phyloP scores from a whole-genome alignment of 2,888 invertebrate species.

The Dolichopus griseipennis region DNA sequence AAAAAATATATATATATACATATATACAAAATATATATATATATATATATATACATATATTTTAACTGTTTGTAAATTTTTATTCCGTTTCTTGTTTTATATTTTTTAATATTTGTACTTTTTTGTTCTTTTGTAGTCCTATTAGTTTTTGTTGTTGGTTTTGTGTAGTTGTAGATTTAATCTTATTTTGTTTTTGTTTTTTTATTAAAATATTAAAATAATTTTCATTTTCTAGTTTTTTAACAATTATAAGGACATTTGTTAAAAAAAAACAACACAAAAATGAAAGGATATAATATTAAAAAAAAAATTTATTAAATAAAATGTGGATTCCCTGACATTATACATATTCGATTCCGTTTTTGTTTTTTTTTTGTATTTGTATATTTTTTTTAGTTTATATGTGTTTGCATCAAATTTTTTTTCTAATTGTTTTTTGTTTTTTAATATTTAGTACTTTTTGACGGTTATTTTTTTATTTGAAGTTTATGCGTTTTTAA shows the following conservation, averaged over 20 bases:
- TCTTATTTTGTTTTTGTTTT: not conserved
- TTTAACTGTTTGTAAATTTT: no score
- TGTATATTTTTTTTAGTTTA: no score
- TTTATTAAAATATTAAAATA: not conserved
- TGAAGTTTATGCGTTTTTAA: no score
- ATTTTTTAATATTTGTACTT: not conserved
- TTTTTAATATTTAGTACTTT: no score
- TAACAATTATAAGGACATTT: not conserved
- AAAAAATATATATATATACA: no score
- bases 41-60: no score
- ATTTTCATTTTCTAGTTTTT: constrained; percentile 1
- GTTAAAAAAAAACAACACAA: no score
- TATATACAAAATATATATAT: no score
- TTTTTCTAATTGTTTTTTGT: no score
- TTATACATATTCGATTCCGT: not conserved
- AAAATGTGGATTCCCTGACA: not conserved
- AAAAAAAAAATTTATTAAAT: not conserved
- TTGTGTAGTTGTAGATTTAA: not conserved
- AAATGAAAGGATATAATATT: not conserved
- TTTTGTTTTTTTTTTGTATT: no score
- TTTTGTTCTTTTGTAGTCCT: not conserved
- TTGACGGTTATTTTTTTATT: no score
- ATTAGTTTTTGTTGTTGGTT: not conserved
- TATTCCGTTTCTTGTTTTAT: not conserved
- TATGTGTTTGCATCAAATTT: no score